These are phyloP conservation scores for Sicus ferrugineus DNA, from an alignment of 2,888 invertebrate species.

Conservation along the genomic window DNA sequence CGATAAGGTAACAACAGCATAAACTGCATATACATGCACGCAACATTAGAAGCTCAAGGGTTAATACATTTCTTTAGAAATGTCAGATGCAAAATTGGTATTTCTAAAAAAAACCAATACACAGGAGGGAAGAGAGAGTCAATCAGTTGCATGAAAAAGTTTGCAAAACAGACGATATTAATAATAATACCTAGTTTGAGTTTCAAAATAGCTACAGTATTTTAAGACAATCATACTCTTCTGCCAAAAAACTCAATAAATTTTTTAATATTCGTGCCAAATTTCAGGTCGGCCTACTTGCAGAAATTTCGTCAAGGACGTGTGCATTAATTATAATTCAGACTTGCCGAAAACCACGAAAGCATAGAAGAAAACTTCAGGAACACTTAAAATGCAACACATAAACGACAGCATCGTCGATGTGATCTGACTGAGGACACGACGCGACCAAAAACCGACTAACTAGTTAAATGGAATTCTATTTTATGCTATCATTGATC, in stretches of 20 bases:
- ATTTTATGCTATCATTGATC: not conserved
- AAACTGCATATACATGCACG: no score
- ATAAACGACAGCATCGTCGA: not conserved
- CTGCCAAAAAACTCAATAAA: not conserved
- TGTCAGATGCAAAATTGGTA: no score
- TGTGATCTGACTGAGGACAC: not conserved
- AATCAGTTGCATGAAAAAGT: no score
- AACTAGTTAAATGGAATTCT: not conserved
- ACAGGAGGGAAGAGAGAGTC: no score
- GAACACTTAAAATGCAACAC: constrained; percentile 22
- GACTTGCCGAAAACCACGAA: not conserved
- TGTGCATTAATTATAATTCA: not conserved
- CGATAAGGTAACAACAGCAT: no score
- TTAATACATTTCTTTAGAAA: no score
- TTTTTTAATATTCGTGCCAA: constrained; percentile 1
- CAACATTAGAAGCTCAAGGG: no score
- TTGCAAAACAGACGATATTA: no score
- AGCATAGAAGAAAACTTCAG: not conserved
- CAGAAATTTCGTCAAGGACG: constrained; percentile 8
- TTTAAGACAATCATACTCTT: no score
- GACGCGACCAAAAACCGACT: not conserved
- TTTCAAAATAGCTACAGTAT: no score
- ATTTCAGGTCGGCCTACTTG: constrained; percentile 16
- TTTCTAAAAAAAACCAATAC: no score
- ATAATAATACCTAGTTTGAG: no score